These are phyloP conservation scores for Andrena marginata DNA, from an alignment of 2,888 invertebrate genomes.

Conservation along the genomic window DNA sequence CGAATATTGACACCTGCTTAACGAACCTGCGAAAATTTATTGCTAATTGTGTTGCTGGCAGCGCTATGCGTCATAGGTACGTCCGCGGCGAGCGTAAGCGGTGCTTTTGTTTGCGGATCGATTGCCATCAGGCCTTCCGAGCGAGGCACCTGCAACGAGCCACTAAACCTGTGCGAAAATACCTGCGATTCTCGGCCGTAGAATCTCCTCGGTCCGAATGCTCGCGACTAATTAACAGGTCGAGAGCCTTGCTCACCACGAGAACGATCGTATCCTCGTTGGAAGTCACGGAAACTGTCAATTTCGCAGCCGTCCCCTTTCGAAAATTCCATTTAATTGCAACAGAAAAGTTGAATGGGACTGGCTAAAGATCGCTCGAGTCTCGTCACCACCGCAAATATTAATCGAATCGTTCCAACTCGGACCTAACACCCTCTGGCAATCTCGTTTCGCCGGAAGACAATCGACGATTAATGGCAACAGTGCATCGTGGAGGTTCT, in stretches of 20 bases:
- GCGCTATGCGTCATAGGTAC: slow-evolving; percentile 27
- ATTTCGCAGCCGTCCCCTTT: no score
- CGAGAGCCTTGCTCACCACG: slow-evolving; percentile 5
- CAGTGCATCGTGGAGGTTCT: slow-evolving; percentile 11
- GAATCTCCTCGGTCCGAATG: slow-evolving; percentile 25
- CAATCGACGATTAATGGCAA: slow-evolving; percentile 35
- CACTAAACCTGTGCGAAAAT: slow-evolving; percentile 49
- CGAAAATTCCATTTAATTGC: no score
- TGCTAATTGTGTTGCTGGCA: slow-evolving; percentile 52
- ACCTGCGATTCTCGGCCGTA: slow-evolving; percentile 33
- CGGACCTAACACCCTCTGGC: neutral
- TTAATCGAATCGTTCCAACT: neutral
- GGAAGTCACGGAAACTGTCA: neutral
- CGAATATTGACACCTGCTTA: slow-evolving; percentile 60
- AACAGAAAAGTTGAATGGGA: no score
- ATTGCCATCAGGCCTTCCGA: slow-evolving; percentile 43
- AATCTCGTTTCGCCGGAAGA: slow-evolving; percentile 42
- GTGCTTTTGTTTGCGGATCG: slow-evolving; percentile 51
- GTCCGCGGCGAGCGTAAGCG: slow-evolving; percentile 40
- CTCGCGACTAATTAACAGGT: slow-evolving; percentile 45
- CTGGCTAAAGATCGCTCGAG: neutral
- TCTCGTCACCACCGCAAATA: neutral
- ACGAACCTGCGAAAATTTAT: slow-evolving; percentile 58
- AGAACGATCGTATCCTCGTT: slow-evolving; percentile 6
- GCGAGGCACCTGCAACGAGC: slow-evolving; percentile 51